phyloP scores from a whole-genome alignment of 35 echinoderm and acorn worm species.

The Strongylocentrotus purpuratus region DNA sequence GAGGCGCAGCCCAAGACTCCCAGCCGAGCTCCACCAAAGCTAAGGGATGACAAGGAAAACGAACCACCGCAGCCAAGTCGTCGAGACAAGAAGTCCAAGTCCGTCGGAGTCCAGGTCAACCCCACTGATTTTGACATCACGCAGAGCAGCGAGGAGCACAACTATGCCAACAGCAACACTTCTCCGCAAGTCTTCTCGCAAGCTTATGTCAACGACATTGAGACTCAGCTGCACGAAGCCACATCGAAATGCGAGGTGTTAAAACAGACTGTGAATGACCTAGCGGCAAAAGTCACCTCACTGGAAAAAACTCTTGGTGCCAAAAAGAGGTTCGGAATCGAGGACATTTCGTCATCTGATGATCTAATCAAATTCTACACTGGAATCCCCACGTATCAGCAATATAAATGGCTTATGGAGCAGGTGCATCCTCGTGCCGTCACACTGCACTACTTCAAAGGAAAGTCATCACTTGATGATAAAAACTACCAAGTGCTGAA shows the following conservation, averaged over 20 bases:
- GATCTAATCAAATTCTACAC: background rate
- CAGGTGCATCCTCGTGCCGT: constrained; percentile 37
- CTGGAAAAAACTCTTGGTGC: background rate
- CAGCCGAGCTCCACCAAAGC: constrained; percentile 17
- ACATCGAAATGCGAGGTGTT: background rate
- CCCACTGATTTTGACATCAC: background rate
- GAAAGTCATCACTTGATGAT: constrained; percentile 38
- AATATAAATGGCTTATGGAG: constrained; percentile 51
- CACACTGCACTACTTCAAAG: constrained; percentile 60
- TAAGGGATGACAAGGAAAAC: background rate
- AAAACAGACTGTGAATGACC: background rate
- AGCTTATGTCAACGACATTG: constrained; percentile 38
- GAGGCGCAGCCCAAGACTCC: background rate
- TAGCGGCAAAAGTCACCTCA: background rate
- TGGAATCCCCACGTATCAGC: constrained; percentile 43
- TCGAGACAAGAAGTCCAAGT: background rate
- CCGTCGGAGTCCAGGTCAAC: constrained; percentile 13
- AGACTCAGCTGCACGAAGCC: constrained; percentile 1
- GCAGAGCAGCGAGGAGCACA: background rate
- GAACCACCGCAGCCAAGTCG: background rate
- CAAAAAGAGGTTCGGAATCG: background rate
- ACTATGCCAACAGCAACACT: background rate
- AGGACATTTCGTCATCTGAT: constrained; percentile 33
- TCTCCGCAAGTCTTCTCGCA: background rate
- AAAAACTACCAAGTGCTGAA: constrained; percentile 57